These are phyloP conservation scores for Intellagama lesueurii DNA, from an alignment of 2,797 vertebrate species.

Conservation along the genomic window DNA sequence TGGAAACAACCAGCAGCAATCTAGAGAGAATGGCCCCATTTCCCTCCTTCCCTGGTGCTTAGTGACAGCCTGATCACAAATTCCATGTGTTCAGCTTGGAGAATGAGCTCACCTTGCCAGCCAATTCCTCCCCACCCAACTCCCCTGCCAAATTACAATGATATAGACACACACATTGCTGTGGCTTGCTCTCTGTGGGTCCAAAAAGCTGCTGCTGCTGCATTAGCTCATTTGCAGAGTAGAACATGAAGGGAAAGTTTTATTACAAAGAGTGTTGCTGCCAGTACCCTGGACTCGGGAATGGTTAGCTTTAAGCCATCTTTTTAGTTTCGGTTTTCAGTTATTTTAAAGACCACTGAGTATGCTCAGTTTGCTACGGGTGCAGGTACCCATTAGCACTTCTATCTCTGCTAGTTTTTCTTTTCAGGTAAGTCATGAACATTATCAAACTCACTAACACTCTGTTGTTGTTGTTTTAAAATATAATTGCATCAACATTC, in stretches of 20 bases:
- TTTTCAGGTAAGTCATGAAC: not conserved
- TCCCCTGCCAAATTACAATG: not conserved
- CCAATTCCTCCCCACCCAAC: not conserved
- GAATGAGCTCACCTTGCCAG: conserved; percentile 36
- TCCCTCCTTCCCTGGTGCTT: not conserved
- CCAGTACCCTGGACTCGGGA: conserved; percentile 34
- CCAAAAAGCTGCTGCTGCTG: conserved; percentile 30
- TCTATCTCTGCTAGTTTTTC: not conserved
- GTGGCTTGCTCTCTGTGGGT: conserved; percentile 27
- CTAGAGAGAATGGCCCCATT: not conserved
- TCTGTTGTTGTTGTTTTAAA: not conserved
- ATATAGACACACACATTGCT: not conserved
- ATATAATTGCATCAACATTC: not conserved
- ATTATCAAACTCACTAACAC: not conserved
- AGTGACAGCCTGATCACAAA: not conserved
- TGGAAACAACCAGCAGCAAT: not conserved
- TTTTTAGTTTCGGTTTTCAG: not conserved
- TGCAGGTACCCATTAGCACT: not conserved
- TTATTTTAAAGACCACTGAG: not conserved
- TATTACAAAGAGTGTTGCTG: conserved; percentile 39
- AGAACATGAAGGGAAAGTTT: conserved; percentile 49
- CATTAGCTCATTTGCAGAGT: conserved; percentile 68
- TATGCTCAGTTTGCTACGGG: not conserved
- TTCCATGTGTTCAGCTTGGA: conserved; percentile 6
- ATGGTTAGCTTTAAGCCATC: not conserved